phyloP scores from a whole-genome alignment of 2,797 vertebrate genomes.

The Emys orbicularis region DNA sequence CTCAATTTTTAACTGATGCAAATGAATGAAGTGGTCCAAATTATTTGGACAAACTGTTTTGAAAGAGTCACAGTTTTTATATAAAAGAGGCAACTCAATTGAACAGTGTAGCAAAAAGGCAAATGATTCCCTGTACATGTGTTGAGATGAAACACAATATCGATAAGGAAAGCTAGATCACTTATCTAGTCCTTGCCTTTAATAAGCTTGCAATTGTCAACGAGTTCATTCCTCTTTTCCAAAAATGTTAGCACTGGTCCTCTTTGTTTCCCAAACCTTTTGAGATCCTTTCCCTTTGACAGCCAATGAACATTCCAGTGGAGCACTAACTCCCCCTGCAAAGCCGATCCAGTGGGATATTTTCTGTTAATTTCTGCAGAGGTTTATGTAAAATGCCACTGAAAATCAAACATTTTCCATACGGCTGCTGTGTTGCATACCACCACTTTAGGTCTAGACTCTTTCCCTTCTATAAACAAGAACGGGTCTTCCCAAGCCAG shows the following conservation, averaged over 20 bases:
- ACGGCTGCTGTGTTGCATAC: background rate
- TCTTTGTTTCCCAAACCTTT: background rate
- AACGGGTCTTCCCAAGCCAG: background rate
- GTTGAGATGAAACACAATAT: background rate
- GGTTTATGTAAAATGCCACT: background rate
- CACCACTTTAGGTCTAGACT: background rate
- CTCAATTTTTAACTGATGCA: background rate
- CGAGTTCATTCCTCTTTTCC: too few species aligned
- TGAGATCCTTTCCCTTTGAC: background rate
- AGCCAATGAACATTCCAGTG: background rate
- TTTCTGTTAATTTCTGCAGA: background rate
- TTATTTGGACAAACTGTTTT: background rate
- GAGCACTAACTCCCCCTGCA: background rate
- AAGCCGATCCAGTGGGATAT: background rate
- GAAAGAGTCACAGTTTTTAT: background rate
- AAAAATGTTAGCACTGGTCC: background rate
- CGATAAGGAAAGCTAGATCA: background rate
- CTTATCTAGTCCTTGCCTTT: too few species aligned
- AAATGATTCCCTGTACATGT: background rate
- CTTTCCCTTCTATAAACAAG: background rate
- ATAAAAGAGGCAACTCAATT: background rate
- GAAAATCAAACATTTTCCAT: accelerated
- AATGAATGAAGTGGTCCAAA: background rate
- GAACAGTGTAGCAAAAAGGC: background rate
- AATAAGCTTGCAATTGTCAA: too few species aligned